Conservation (phyloP, 2,797 vertebrate species). For the Sylvia borin region DNA sequence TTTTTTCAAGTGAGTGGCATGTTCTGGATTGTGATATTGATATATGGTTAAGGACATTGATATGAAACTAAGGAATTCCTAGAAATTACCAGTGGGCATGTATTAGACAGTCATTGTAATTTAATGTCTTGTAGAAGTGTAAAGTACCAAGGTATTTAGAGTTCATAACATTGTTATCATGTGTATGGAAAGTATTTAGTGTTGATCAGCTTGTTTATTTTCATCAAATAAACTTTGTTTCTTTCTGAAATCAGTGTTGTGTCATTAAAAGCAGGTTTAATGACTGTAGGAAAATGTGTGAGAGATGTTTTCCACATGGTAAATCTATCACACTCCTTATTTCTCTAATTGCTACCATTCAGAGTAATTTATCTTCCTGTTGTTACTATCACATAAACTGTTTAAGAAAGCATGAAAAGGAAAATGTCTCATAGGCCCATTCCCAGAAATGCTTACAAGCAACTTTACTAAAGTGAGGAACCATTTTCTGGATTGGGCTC, state of each 20-base stretch:
- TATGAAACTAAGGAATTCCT: conserved; percentile 84
- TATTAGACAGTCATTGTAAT: conserved; percentile 83
- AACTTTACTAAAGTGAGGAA: conserved; percentile 34
- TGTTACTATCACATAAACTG: conserved; percentile 71
- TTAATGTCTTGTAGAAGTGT: conserved; percentile 82
- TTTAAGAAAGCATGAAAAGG: conserved; percentile 65
- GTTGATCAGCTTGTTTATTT: conserved; percentile 96
- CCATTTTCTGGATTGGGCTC: conserved; percentile 42
- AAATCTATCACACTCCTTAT: conserved; percentile 64
- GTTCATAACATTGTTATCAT: conserved; percentile 81
- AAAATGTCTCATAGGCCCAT: conserved; percentile 45
- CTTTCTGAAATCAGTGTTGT: conserved; percentile 84
- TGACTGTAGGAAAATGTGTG: conserved; percentile 46
- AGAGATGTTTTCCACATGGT: conserved; percentile 72
- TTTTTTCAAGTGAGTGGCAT: conserved; percentile 86
- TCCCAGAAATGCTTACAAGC: conserved; percentile 13
- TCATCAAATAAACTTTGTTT: conserved; percentile 97
- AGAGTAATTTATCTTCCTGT: conserved; percentile 72
- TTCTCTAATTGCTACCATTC: conserved; percentile 74
- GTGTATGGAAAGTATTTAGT: conserved; percentile 87
- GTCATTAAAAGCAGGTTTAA: conserved; percentile 64
- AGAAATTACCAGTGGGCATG: conserved; percentile 85
- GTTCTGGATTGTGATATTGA: conserved; percentile 84
- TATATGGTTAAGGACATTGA: conserved; percentile 82
- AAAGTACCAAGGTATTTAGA: conserved; percentile 78